Evolutionary conservation across 2,113 vertebrate species (phyloP).

Genomic region (Alethe castanea): DNA sequence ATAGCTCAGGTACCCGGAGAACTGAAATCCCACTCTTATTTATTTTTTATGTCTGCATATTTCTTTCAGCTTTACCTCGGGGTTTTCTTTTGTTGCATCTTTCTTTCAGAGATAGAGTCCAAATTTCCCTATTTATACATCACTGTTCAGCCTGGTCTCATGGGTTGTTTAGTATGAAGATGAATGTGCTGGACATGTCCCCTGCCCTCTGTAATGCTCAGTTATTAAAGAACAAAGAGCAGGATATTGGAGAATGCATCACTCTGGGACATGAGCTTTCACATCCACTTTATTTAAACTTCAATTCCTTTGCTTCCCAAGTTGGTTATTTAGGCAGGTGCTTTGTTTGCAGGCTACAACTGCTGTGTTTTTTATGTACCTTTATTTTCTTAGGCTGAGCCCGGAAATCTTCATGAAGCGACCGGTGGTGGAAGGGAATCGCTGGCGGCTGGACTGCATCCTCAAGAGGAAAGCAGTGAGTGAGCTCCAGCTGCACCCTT

Average conservation of each 20-base stretch:
- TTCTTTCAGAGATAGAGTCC: not conserved
- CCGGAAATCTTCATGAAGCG: slow-evolving; percentile 98
- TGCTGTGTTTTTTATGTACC: not conserved
- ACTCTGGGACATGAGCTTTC: not conserved
- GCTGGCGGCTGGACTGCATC: slow-evolving; percentile 90
- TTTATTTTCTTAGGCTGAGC: slow-evolving; percentile 82
- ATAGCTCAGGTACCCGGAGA: not conserved
- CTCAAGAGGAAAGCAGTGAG: slow-evolving; percentile 93
- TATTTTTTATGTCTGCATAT: not conserved
- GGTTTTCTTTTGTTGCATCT: not conserved
- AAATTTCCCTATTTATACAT: not conserved
- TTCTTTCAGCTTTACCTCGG: not conserved
- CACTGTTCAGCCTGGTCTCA: not conserved
- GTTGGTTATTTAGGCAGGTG: not conserved
- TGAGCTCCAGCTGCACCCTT: slow-evolving; percentile 17
- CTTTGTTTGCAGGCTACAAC: slow-evolving; percentile 13
- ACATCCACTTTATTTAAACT: not conserved
- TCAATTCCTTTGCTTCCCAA: not conserved
- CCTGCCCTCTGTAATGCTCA: not conserved
- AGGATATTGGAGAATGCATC: not conserved
- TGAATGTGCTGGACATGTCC: not conserved
- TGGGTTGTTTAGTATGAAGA: not conserved
- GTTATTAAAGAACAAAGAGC: slow-evolving; percentile 11
- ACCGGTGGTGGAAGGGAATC: slow-evolving; percentile 94
- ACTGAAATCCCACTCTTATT: not conserved